Evolutionary conservation across 2,113 vertebrate species (phyloP), one percentile per base, ranked within the genome.

Genomic region (Callaeas wilsoni): DNA sequence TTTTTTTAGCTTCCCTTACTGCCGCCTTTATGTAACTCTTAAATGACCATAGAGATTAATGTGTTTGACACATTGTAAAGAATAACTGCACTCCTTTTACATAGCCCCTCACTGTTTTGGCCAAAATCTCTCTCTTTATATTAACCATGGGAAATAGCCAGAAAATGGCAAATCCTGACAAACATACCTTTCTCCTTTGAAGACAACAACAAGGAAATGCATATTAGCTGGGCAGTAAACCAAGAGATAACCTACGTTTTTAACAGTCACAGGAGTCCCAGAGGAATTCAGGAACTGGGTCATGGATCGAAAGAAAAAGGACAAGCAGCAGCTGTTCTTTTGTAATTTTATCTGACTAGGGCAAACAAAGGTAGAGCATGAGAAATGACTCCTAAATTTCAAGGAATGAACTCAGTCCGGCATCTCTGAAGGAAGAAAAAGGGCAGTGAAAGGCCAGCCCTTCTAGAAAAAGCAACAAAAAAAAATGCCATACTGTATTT

Each of bases 231-330:
- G 81, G 84, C 73, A 84, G 60, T 78, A 96, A 91, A 90, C 71
- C 90, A 85, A 95, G 65, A 93, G 77, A 86, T 82, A 96, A 85
- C 85, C 94, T 91, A 78, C 55, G 70, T 86, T 95, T 94, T 94
- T 84, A 93, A 94, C 37, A 91, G 89, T 50, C 53, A 91, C 70
- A 77, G 67, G 32, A 85, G 37, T 80, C 93, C 52, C 94, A 85
- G 67, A 80, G 90, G 90, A 96, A 90, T 91, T 95, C 75, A 91
- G 85, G 90, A 95, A 97, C 80, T 96, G 44, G 80, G 93, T 90
- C 94, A 96, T 68, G 80, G 91, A 94, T 87, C 1, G 0, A 95
- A 86, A 92, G 82, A 91, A 96, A 83, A 90, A 83, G 63, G 75
- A 97, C 17, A 79, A 73, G 55, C 42, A 93, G 90, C 85, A 85